Percentiles rank a stretch among this genome's conserved stretches.
Evolutionary conservation across 2,888 invertebrate species (phyloP).

Genomic region (Thyatira batis): DNA sequence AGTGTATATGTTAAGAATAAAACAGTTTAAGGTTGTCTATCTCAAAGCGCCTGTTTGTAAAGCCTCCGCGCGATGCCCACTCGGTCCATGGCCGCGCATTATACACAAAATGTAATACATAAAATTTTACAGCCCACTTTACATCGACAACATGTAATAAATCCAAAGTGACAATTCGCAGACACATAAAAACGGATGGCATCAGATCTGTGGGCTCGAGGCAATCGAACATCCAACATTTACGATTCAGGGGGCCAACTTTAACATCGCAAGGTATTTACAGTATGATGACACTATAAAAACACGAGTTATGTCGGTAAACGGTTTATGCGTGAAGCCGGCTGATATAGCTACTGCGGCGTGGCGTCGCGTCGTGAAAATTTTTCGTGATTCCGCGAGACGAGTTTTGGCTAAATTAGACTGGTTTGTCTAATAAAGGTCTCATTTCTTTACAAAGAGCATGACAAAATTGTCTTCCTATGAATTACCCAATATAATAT

Average conservation of each 20-base stretch:
- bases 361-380: neutral
- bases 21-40: no score
- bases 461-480: no score
- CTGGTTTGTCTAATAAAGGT: no score
- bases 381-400: neutral
- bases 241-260: constrained; percentile 65
- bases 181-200: constrained; percentile 70
- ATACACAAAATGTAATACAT: constrained; percentile 4
- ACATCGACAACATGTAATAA: constrained; percentile 60
- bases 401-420: neutral
- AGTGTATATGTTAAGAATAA: no score
- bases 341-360: neutral
- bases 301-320: constrained; percentile 68
- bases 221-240: constrained; percentile 60
- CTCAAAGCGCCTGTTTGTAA: neutral
- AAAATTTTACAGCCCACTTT: constrained; percentile 51
- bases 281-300: constrained; percentile 68
- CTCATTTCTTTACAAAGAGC: no score
- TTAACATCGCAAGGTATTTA: constrained; percentile 65
- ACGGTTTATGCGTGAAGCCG: constrained; percentile 66
- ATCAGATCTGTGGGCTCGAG: constrained; percentile 66
- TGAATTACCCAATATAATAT: no score
- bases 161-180: constrained; percentile 64
- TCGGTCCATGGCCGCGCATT: neutral
- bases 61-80: neutral